Evolutionary conservation across 2,888 invertebrate species (phyloP).

Genomic region (Andrena marginata): DNA sequence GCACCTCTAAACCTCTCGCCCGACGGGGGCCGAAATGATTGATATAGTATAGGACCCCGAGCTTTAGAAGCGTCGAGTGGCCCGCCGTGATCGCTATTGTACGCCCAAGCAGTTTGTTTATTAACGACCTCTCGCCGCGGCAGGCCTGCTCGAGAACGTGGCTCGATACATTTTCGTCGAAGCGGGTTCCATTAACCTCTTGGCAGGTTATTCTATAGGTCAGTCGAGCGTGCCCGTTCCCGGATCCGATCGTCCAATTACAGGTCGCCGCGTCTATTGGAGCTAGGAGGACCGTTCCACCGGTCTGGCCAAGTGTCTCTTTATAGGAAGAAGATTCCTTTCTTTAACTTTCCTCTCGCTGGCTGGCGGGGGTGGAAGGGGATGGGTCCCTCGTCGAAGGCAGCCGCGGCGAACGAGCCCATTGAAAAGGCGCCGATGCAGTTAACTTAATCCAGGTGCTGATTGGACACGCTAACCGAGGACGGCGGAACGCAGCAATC

Average conservation of each 20-base stretch:
- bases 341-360: constrained; percentile 40
- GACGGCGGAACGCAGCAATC: constrained; percentile 30
- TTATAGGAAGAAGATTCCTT: constrained; percentile 55
- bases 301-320: constrained; percentile 59
- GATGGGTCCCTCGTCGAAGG: constrained; percentile 39
- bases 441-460: constrained; percentile 69
- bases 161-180: neutral
- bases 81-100: neutral
- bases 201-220: constrained; percentile 44
- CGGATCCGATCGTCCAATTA: constrained; percentile 63
- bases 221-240: constrained; percentile 39
- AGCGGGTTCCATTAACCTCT: constrained; percentile 39
- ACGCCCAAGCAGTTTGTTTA: neutral
- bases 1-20: constrained; percentile 6
- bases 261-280: constrained; percentile 50
- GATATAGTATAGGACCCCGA: constrained; percentile 3
- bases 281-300: constrained; percentile 31
- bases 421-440: constrained; percentile 68
- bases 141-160: neutral
- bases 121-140: constrained; percentile 7
- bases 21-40: constrained; percentile 16
- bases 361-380: neutral
- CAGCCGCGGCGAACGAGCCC: constrained; percentile 55
- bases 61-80: neutral
- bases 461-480: constrained; percentile 59